Conservation (phyloP, 2,797 vertebrate species). For the Simalia tracyae region DNA sequence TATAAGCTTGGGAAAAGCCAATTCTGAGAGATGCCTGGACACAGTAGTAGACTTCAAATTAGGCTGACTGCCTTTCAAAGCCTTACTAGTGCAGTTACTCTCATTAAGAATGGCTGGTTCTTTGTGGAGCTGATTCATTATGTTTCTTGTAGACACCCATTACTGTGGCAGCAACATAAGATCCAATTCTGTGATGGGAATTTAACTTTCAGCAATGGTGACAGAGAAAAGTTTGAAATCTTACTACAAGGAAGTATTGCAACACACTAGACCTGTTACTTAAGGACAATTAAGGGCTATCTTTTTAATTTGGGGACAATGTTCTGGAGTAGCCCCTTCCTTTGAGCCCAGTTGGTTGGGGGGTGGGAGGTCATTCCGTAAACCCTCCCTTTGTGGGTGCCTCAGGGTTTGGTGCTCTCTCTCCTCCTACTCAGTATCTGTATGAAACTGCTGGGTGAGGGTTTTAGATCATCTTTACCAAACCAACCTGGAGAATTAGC, state of each 20-base stretch:
- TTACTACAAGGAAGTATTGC: not conserved
- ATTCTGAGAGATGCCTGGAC: not conserved
- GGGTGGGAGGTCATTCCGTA: not conserved
- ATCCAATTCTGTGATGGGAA: not conserved
- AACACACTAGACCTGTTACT: not conserved
- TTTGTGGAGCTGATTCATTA: slow-evolving; percentile 22
- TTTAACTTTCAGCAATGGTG: slow-evolving; percentile 2
- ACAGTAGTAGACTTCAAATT: not conserved
- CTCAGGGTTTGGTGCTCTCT: not conserved
- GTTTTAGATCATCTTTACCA: not conserved
- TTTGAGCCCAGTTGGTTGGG: not conserved
- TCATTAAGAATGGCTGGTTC: slow-evolving; percentile 15
- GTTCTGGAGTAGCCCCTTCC: not conserved
- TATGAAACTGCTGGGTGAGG: not conserved
- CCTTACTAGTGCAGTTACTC: not conserved
- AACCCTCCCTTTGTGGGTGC: not conserved
- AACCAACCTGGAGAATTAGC: not conserved
- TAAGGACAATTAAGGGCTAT: not conserved
- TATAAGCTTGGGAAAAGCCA: not conserved
- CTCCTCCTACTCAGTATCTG: not conserved
- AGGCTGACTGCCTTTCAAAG: not conserved
- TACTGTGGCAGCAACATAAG: slow-evolving; percentile 2
- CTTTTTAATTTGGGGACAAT: not conserved
- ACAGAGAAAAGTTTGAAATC: not conserved
- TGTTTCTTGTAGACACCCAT: not conserved